Evolutionary conservation across 1,140 invertebrate genomes (phyloP), one percentile per base, ranked within the genome.

Genomic region (Drosophila pruinosa): DNA sequence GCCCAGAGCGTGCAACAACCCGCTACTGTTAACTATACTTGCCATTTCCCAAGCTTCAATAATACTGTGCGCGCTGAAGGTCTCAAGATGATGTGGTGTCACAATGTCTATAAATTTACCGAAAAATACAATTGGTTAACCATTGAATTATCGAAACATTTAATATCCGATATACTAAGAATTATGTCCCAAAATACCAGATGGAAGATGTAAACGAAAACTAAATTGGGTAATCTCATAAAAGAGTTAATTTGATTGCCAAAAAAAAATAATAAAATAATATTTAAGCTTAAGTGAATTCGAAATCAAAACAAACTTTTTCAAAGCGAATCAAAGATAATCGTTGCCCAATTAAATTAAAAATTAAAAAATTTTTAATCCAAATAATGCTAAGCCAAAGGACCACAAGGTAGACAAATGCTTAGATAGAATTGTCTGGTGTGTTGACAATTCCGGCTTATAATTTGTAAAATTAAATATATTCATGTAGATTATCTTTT

Each of bases 31-130:
- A 12, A 92, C 91, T 43, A 97, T 93, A 14, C 94, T 94, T 21
- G 95, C 93, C 47, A 93, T 91, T 83, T 96, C 95, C 95, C 96
- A 97, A 56, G 95, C 92, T 71, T 96, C 95, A 14, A 95, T 91
- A 22, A 96, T 92, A 17, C 91, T 90, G 36, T 94, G 93, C 8
- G 91, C 89, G 2, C 91, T 79, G 12, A 93, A 63, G 2, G 76
- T 89, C 50, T 91, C 90, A 17, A 90, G 71, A 22, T 90, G 88
- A n/a, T 79, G 76, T 2, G 88, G 82, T 21, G 75, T 82, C 48
- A 89, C 68, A 12, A 69, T 85, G 24, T 89, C 82, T 88, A 78
- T 12, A 89, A 88, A 7, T 26, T 72, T 47, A 61, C 7, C 5
- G 28, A 58, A 47, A 3, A 22, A 31, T 39, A 48, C 31, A 28